Base-by-base conservation (phyloP, 64 coral and sea anemone species). In the Porites lutea region DNA sequence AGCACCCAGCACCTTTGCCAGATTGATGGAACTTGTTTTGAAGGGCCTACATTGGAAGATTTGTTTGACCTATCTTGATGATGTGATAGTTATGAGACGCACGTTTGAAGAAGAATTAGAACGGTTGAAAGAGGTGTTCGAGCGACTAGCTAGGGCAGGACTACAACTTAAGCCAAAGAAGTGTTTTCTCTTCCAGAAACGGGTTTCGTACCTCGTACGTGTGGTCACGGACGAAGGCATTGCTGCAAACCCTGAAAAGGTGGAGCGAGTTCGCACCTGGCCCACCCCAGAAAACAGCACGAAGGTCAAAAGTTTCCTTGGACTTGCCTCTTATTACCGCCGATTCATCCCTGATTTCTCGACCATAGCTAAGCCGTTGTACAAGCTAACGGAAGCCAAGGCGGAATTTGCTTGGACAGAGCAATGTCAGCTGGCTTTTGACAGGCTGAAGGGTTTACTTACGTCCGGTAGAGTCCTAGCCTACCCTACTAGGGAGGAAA, bases 11-110 rank as follows among this genome's bases (percentile, higher is more conserved):
- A 79, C 61, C 65, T 90, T 95, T 50, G 53, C 91, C 54, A 60
- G 63, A 14, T 51, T 95, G 20, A 95, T 95, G 82, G 89, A 95
- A 54, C 21, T 68, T 21, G 92, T 89, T 3, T 62, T 89, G 72
- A 52, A 48, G 46, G 87, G 87, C 0, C 48, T 89, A 0, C 88
- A 72, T 52, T 94, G 71, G 79, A 65, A 72, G 52, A 15, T 89
- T 50, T 86, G 79, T 4, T 37, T 89, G 11, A 47, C 78, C 22
- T 78, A 90, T 6, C 16, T 94, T 4, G 78, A 94, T 11, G 90
- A 92, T 48, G 86, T 93, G 23, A 78, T 88, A 3, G 70, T 87
- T 6, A 78, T 52, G 55, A 79, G 76, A 2, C 43, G 44, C 18
- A 53, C 67, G 0, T 94, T 89, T 59, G 61, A 89, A 7, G 79